Evolutionary conservation across 2,113 vertebrate genomes (phyloP), one percentile per base, ranked within the genome.

Genomic region (Petrocephalus zakoni): DNA sequence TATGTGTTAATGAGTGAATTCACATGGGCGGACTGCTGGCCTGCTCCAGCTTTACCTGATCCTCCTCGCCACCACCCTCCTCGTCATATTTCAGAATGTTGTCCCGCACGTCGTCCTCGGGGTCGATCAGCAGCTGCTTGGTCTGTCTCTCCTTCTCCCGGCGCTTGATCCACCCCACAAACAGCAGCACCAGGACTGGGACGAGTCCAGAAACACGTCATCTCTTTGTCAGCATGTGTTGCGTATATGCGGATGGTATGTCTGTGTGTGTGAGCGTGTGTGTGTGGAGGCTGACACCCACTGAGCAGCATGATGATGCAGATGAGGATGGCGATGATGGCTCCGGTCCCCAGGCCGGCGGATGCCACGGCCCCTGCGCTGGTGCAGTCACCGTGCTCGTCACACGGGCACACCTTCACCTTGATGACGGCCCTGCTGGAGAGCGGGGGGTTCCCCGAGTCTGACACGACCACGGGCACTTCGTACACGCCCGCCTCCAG

Each of bases 51-150:
- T 94, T 96, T 92, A 99, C 98, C 96, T 99, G 98, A 91, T 99
- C 98, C 91, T 99, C 98, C 89, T 99, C 98, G 55, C 98, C 98
- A 0, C 98, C 98, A 17, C 98, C 98, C 78, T 99, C 98, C 87
- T 99, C 98, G 0, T 99, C 98, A 0, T 99, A 99, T 93, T 99
- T 99, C 81, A 99, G 96, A 91, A 99, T 99, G 91, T 99, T 99
- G 94, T 99, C 98, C 2, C 98, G 95, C 88, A 99, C 98, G 0
- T 99, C 98, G 0, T 99, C 98, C 92, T 99, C 98, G 0, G 98
- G 98, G 94, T 99, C 98, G 0, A 99, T 99, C 21, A 99, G 96
- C 56, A 99, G 95, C 95, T 99, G 98, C 92, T 99, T 99, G 0
- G 96, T 97, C 91, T 98, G 98, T 0, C 97, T 93, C 90, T 98